Percentiles rank a stretch among this genome's conserved stretches.
Conservation (phyloP, 2,797 vertebrate species). For the Enteromius fasciolatus region DNA sequence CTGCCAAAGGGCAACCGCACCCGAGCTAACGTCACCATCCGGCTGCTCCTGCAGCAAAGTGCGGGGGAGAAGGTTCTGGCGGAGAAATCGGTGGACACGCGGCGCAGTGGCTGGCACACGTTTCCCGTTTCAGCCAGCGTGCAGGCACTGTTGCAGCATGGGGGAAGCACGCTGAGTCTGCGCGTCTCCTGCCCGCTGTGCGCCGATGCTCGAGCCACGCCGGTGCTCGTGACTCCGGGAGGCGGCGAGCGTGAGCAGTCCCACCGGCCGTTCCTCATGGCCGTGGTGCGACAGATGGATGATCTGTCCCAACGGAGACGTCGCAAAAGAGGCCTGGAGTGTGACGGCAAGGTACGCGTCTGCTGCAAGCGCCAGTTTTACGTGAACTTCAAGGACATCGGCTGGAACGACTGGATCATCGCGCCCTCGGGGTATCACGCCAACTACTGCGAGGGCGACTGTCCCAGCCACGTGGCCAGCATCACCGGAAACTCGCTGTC, state of each 20-base stretch:
- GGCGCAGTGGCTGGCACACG: conserved; percentile 96
- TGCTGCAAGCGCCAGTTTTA: conserved; percentile 98
- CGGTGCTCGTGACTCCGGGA: conserved; percentile 77
- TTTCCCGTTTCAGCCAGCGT: conserved; percentile 87
- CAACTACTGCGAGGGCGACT: conserved; percentile 98
- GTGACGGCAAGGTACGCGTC: conserved; percentile 93
- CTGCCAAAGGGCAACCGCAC: conserved; percentile 92
- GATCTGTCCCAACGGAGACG: conserved; percentile 79
- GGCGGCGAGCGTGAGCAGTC: conserved; percentile 86
- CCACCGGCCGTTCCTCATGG: conserved; percentile 95
- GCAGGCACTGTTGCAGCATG: conserved; percentile 83
- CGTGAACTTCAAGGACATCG: conserved; percentile 97
- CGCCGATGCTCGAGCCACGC: conserved; percentile 83
- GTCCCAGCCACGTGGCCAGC: conserved; percentile 92
- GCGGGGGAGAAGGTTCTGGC: conserved; percentile 82
- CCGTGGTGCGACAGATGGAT: conserved; percentile 85
- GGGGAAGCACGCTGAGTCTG: conserved; percentile 78
- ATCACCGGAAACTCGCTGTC: conserved; percentile 90
- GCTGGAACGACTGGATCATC: conserved; percentile 99
- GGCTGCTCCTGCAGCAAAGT: conserved; percentile 82
- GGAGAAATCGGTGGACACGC: conserved; percentile 90
- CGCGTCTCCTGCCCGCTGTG: conserved; percentile 89
- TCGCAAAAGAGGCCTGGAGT: conserved; percentile 91
- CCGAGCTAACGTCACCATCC: conserved; percentile 88
- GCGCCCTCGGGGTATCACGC: conserved; percentile 94